A percentile compares a stretch with the other conserved stretches of the same genome.
Conservation (phyloP, 2,888 invertebrate species). For the Oligia fasciuncula region DNA sequence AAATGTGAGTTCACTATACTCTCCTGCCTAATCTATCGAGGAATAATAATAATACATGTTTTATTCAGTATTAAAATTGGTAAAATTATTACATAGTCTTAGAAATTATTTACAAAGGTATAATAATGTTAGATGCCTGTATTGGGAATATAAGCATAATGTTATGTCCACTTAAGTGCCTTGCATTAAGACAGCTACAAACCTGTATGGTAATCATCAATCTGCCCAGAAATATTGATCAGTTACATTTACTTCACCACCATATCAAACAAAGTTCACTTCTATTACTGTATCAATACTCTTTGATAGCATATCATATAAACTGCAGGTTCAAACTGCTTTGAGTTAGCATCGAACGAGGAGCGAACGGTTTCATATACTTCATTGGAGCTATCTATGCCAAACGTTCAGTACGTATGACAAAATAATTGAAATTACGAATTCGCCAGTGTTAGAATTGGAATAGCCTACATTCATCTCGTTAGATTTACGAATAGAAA, state of each 20-base stretch:
- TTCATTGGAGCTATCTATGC: slow-evolving; percentile 35
- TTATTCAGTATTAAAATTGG: too few species aligned
- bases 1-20: not conserved
- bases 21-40: not conserved
- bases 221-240: not conserved
- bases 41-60: too few species aligned
- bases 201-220: not conserved
- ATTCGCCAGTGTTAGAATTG: slow-evolving; percentile 1
- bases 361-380: slow-evolving; percentile 25
- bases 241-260: not conserved
- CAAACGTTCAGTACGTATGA: slow-evolving; percentile 23
- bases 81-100: too few species aligned
- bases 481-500: not conserved
- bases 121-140: too few species aligned
- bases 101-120: too few species aligned
- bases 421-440: slow-evolving; percentile 36
- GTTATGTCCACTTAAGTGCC: not conserved
- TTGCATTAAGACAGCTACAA: too few species aligned
- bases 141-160: too few species aligned
- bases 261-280: not conserved
- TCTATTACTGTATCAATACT: slow-evolving; percentile 4
- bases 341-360: slow-evolving; percentile 45
- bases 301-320: slow-evolving; percentile 14
- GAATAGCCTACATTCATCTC: not conserved
- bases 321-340: slow-evolving; percentile 23